A percentile compares a stretch with the other conserved stretches of the same genome.
These are phyloP conservation scores for Noctua comes DNA, from an alignment of 2,888 invertebrate genomes.

Conservation along the genomic window DNA sequence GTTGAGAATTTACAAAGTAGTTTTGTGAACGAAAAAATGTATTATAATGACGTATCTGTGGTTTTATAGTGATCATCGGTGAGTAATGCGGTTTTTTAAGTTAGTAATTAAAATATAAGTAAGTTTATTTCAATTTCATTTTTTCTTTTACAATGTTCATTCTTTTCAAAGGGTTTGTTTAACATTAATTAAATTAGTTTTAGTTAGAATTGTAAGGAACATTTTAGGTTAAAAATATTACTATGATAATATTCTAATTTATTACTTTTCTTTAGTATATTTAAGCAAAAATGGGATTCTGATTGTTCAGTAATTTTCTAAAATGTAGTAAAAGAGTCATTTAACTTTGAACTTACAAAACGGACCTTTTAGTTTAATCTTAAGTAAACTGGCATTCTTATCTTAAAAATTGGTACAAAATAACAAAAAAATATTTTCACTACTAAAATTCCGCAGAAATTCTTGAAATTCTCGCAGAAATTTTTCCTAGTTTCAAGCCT, in stretches of 20 bases:
- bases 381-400: neutral
- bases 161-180: neutral
- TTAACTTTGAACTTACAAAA: neutral
- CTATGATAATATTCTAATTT: neutral
- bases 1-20: constrained; percentile 56
- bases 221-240: neutral
- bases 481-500: constrained; percentile 39
- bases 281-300: neutral
- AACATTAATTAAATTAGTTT: neutral
- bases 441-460: neutral
- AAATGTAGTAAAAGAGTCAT: accelerated
- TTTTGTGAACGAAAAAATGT: constrained; percentile 71
- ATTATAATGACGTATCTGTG: constrained; percentile 84
- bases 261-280: neutral
- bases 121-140: neutral
- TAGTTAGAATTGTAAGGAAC: neutral
- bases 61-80: constrained; percentile 89
- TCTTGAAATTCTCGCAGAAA: constrained; percentile 25
- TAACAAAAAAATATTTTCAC: neutral
- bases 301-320: neutral
- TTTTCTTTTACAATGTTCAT: neutral
- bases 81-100: constrained; percentile 69
- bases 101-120: neutral
- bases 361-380: neutral
- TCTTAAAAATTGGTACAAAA: neutral